Evolutionary conservation across 2,113 vertebrate species (phyloP).

Genomic region (Mugil cephalus): DNA sequence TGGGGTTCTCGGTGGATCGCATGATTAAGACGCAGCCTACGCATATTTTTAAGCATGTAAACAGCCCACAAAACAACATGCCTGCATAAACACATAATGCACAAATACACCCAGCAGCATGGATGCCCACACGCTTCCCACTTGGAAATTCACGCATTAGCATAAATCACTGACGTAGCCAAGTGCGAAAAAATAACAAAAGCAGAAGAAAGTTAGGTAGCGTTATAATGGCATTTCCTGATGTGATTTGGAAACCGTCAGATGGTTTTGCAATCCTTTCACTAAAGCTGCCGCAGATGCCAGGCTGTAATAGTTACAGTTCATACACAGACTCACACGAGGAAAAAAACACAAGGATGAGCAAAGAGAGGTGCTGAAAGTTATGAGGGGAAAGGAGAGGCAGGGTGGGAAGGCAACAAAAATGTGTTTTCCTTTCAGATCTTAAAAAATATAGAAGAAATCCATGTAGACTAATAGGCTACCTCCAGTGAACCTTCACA

Average conservation of each 20-base stretch:
- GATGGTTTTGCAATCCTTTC: slow-evolving; percentile 33
- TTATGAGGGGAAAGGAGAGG: neutral
- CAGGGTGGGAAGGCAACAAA: neutral
- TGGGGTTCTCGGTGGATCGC: neutral
- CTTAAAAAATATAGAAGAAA: slow-evolving; percentile 11
- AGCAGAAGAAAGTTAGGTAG: neutral
- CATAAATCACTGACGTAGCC: slow-evolving; percentile 1
- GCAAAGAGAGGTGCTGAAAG: neutral
- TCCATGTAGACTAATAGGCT: slow-evolving; percentile 8
- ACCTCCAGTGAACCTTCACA: slow-evolving; percentile 26
- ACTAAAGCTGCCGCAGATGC: slow-evolving; percentile 9
- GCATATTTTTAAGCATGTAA: slow-evolving; percentile 28
- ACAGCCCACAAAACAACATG: slow-evolving; percentile 50
- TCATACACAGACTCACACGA: neutral
- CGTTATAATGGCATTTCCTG: neutral
- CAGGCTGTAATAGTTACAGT: neutral
- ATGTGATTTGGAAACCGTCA: slow-evolving; percentile 18
- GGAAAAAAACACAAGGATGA: neutral
- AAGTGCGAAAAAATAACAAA: slow-evolving; percentile 21
- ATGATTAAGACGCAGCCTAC: slow-evolving; percentile 12
- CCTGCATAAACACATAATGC: slow-evolving; percentile 33
- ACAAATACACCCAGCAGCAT: slow-evolving; percentile 29
- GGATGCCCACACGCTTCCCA: slow-evolving; percentile 30
- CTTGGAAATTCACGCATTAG: slow-evolving; percentile 28
- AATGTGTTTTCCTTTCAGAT: slow-evolving; percentile 16